Evolutionary conservation across 2,113 vertebrate genomes (phyloP), one percentile per base, ranked within the genome.

Genomic region (Aix galericulata): DNA sequence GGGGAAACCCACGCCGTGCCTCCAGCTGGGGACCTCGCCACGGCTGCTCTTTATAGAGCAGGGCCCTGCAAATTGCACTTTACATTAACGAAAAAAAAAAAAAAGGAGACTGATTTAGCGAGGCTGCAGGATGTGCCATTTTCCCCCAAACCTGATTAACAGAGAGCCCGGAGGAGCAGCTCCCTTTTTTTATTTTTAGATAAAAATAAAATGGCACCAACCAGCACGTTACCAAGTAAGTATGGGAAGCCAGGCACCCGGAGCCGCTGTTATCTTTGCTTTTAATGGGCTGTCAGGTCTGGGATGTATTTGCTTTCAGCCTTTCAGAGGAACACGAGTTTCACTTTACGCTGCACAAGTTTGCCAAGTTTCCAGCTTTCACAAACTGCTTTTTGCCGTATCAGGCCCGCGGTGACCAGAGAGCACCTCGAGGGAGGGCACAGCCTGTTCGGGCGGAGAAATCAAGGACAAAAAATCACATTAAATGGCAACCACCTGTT

Each of bases 301-400:
- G 48, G 82, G 56, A 59, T 72, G 56, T 88, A 56, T 93, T 96
- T 93, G 69, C 91, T 56, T 87, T 63, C 83, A 78, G 83, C 46
- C 88, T 86, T 91, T 82, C 76, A 95, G 92, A 91, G 88, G 69
- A 95, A 46, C 68, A 29, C 17, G 60, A 34, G 76, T 46, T 86
- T 80, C 52, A 3, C 59, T 82, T 93, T 66, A 21, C 32, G 3
- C 69, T 2, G 1, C 83, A 20, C n/a, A 18, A 80, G 46, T 78
- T 4, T 89, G 91, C 91, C 95, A 97, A 95, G 94, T 92, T 95
- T 92, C 86, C 88, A 93, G 76, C 90, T 80, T 82, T 53, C 72
- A 8, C 86, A 56, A 71, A 71, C 36, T 66, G 26, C 6, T 48
- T 42, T 84, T 52, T 2, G 1, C 56, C 32, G 26, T 1, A 32